Percentiles rank a stretch among this genome's conserved stretches.
Evolutionary conservation across 64 coral and sea anemone species (phyloP).

Genomic region (Exaiptasia diaphana): DNA sequence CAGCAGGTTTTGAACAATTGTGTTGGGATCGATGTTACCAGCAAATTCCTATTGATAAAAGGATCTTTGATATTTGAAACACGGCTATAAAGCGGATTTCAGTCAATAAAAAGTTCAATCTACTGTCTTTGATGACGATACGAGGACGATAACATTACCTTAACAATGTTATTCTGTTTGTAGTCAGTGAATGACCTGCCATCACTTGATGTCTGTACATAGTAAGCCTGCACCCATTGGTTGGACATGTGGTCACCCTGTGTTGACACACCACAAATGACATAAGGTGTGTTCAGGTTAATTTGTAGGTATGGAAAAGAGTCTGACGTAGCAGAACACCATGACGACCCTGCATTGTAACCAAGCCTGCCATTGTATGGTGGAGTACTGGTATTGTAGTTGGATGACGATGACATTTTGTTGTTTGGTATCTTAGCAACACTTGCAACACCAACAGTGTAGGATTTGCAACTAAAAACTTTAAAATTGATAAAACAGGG

Average conservation of each 20-base stretch:
- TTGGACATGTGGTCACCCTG: conserved; percentile 48
- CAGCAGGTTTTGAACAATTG: not conserved
- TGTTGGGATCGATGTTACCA: conserved; percentile 21
- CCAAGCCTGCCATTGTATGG: conserved; percentile 36
- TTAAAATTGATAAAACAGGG: too few species aligned
- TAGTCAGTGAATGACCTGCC: conserved; percentile 32
- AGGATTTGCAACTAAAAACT: not conserved
- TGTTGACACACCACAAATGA: conserved; percentile 52
- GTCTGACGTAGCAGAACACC: conserved; percentile 57
- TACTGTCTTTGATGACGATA: not conserved
- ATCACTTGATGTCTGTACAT: conserved; percentile 20
- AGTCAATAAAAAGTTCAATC: not conserved
- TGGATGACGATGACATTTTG: conserved; percentile 1
- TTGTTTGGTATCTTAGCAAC: not conserved
- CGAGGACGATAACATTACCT: not conserved
- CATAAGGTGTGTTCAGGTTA: conserved; percentile 19
- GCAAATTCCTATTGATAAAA: conserved; percentile 14
- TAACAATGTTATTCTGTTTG: not conserved
- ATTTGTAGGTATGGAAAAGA: conserved; percentile 56
- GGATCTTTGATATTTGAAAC: not conserved
- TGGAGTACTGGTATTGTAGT: conserved; percentile 4
- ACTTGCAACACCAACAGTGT: conserved; percentile 7
- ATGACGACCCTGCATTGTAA: conserved; percentile 39
- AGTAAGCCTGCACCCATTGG: conserved; percentile 58
- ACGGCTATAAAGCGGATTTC: not conserved